phyloP scores from a whole-genome alignment of 2,888 invertebrate species.

The Chironomus tentans region DNA sequence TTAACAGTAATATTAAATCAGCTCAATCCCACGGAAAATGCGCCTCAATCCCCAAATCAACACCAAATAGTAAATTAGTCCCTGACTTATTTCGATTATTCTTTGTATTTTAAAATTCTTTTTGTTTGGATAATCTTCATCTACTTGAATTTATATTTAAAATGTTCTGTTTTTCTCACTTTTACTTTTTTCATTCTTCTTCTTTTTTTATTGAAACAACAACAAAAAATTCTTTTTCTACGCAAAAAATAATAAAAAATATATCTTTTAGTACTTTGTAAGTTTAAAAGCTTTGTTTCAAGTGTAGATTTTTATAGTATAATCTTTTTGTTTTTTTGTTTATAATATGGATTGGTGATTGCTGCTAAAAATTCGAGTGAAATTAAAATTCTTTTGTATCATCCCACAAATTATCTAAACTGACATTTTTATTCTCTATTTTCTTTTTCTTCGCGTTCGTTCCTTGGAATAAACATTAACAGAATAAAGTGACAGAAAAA shows the following conservation, averaged over 20 bases:
- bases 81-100: not conserved
- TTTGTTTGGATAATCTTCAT: not conserved
- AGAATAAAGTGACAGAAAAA: slow-evolving; percentile 80
- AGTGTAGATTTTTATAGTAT: not conserved
- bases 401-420: not conserved
- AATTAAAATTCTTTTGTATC: not conserved
- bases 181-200: not conserved
- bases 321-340: not conserved
- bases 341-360: not conserved
- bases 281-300: not conserved
- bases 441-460: too few relatives aligned
- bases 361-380: not conserved
- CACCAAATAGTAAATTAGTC: too few relatives aligned
- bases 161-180: not conserved
- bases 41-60: too few relatives aligned
- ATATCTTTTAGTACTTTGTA: slow-evolving; percentile 13
- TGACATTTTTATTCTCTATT: slow-evolving; percentile 31
- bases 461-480: slow-evolving; percentile 33
- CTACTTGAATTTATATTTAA: not conserved
- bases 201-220: not conserved
- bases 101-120: not conserved
- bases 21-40: too few relatives aligned
- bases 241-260: not conserved
- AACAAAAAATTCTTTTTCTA: not conserved
- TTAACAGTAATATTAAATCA: too few relatives aligned